Conservation (phyloP, 2,113 vertebrate genomes). For the Eulemur macaco region DNA sequence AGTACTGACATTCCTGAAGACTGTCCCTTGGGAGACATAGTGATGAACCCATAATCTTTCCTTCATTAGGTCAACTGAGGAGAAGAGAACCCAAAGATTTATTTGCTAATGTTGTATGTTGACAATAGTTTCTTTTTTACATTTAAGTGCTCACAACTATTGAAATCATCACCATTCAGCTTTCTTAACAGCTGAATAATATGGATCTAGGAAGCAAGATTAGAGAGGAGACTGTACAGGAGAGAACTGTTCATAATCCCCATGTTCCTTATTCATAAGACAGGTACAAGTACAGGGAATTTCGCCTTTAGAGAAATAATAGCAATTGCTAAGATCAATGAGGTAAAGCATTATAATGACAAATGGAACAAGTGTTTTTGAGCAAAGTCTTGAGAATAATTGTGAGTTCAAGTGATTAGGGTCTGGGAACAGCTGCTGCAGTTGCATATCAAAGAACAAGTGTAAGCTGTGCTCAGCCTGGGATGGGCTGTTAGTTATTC, state of each 20-base stretch:
- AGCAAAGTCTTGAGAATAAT: background rate
- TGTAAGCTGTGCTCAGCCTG: background rate
- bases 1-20: background rate
- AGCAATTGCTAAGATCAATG: background rate
- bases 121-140: background rate
- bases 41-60: background rate
- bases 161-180: background rate
- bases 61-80: background rate
- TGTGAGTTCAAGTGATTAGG: background rate
- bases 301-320: conserved; percentile 28
- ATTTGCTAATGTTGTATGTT: background rate
- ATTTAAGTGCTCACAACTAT: background rate
- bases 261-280: background rate
- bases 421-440: background rate
- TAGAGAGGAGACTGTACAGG: background rate
- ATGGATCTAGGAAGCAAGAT: background rate
- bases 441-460: background rate
- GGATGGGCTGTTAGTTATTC: background rate
- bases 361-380: background rate
- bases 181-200: background rate
- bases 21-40: background rate
- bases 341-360: background rate
- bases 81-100: background rate
- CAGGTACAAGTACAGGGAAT: background rate
- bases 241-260: background rate